phyloP scores from a whole-genome alignment of 2,113 vertebrate species.

The Thunnus maccoyii region DNA sequence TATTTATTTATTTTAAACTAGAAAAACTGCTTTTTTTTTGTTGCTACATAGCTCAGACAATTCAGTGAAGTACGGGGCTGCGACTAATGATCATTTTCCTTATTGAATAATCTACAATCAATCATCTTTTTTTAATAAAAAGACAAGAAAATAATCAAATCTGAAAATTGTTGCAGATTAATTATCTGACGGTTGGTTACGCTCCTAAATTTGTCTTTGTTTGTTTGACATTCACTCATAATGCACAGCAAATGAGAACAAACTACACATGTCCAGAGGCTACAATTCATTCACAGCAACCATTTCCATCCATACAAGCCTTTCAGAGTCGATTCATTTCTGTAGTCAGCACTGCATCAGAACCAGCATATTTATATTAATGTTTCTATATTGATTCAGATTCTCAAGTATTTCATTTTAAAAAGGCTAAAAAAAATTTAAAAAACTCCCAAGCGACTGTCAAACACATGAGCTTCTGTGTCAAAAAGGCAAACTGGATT shows the following conservation, averaged over 20 bases:
- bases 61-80: neutral
- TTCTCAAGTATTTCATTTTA: constrained; percentile 8
- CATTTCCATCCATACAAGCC: neutral
- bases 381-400: neutral
- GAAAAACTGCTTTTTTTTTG: too few relatives aligned
- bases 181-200: too few relatives aligned
- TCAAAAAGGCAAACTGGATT: neutral
- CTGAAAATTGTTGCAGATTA: too few relatives aligned
- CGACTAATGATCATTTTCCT: neutral
- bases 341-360: neutral
- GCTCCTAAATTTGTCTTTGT: neutral
- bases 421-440: too few relatives aligned
- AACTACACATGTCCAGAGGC: neutral
- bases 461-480: too few relatives aligned
- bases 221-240: neutral
- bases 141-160: too few relatives aligned
- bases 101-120: neutral
- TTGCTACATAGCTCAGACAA: neutral
- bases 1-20: too few relatives aligned
- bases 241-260: neutral
- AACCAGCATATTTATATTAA: neutral
- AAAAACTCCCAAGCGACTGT: too few relatives aligned
- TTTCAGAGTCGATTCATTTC: neutral
- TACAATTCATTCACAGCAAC: neutral
- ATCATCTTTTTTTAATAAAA: too few relatives aligned